Evolutionary conservation across 92 coral and sea anemone genomes (phyloP).

Genomic region (Chrysogorgia sp.): DNA sequence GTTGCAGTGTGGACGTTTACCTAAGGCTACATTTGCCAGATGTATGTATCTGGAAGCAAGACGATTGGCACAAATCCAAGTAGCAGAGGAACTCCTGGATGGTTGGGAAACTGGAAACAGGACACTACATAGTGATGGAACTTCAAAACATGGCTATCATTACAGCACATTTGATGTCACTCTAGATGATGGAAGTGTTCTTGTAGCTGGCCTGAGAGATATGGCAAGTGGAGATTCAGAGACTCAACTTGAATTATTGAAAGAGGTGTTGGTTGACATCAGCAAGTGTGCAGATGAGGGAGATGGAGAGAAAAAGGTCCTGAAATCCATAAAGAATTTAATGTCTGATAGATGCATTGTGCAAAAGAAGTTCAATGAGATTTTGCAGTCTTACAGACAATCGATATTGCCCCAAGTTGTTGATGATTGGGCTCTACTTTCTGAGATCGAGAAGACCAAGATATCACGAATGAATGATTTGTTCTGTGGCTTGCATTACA

Average conservation of each 20-base stretch:
- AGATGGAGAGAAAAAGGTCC: constrained; percentile 12
- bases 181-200: too few species aligned
- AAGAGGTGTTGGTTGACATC: constrained; percentile 28
- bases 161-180: too few species aligned
- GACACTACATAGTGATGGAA: constrained; percentile 59
- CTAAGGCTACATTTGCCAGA: constrained; percentile 35
- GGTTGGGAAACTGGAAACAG: constrained; percentile 31
- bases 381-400: constrained; percentile 25
- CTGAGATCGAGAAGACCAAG: constrained; percentile 12
- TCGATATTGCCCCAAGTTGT: constrained; percentile 30
- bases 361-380: constrained; percentile 25
- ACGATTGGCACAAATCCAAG: constrained; percentile 50
- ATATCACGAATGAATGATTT: constrained; percentile 12
- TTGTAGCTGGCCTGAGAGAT: background rate
- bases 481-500: constrained; percentile 37
- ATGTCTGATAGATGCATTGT: constrained; percentile 36
- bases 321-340: constrained; percentile 16
- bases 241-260: constrained; percentile 19
- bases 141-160: constrained; percentile 54
- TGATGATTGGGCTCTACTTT: constrained; percentile 15
- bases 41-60: constrained; percentile 57
- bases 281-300: constrained; percentile 16
- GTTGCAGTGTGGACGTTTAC: constrained; percentile 53
- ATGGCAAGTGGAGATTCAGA: constrained; percentile 6
- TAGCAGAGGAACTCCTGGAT: constrained; percentile 55